phyloP scores from a whole-genome alignment of 1,140 invertebrate genomes.

The Coboldia fuscipes region DNA sequence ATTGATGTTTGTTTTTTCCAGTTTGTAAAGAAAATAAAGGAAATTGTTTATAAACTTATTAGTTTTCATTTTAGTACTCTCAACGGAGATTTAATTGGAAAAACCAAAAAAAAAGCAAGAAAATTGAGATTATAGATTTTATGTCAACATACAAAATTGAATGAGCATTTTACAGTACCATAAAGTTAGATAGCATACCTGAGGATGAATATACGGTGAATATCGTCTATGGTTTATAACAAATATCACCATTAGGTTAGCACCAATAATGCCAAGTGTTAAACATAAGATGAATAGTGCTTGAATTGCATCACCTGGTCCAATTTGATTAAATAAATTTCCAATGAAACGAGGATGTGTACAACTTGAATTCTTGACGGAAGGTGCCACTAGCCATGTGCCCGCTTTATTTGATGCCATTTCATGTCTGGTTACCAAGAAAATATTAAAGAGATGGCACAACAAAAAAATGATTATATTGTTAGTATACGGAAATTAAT shows the following conservation, averaged over 20 bases:
- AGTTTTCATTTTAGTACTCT: not conserved
- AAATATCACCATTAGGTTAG: slow-evolving; percentile 57
- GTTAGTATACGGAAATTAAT: too few relatives aligned
- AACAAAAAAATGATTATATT: too few relatives aligned
- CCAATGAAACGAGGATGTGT: slow-evolving; percentile 38
- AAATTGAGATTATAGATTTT: not conserved
- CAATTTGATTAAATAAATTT: slow-evolving; percentile 32
- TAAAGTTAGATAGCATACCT: too few relatives aligned
- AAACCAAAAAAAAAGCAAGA: not conserved
- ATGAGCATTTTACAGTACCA: too few relatives aligned
- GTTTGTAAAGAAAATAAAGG: slow-evolving; percentile 18
- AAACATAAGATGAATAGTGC: slow-evolving; percentile 50
- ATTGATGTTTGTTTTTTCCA: too few relatives aligned
- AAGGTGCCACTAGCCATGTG: slow-evolving; percentile 45
- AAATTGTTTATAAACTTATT: not conserved
- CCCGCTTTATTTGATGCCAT: too few relatives aligned
- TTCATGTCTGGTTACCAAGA: too few relatives aligned
- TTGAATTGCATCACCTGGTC: slow-evolving; percentile 43
- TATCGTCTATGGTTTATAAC: slow-evolving; percentile 62
- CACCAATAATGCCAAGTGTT: slow-evolving; percentile 50
- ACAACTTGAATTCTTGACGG: slow-evolving; percentile 59
- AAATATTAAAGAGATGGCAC: too few relatives aligned
- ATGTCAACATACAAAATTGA: too few relatives aligned
- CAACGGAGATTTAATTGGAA: not conserved
- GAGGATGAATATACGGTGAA: slow-evolving; percentile 62